Base-by-base conservation (phyloP, 2,113 vertebrate species). In the Bufo bufo region DNA sequence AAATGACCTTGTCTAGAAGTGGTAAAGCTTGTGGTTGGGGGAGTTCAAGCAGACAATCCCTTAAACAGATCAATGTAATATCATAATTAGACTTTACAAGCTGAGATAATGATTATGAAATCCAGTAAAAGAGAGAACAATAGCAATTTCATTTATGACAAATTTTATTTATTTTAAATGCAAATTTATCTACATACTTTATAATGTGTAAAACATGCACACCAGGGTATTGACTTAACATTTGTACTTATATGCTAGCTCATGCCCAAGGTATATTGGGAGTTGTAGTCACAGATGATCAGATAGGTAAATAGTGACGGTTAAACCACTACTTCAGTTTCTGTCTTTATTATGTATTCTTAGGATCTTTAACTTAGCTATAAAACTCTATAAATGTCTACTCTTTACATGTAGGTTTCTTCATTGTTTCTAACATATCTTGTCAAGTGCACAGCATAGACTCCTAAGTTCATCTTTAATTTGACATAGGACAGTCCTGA, bases 401-500 rank as follows among this genome's bases (percentile, higher is more conserved):
- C 9, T 52, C 9, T 52, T 52, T 9, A 63, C 19, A 69, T 69
- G 66, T 77, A 10, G 17, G 47, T 77, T 77, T 77, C 10, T 78
- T 45, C 45, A 63, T 79, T 33, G 33, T 45, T 66, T 5, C 47
- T 92, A 92, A 83, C 84, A 89, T 65, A 96, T 85, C 33, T 93
- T 96, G 92, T 96, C 96, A 90, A 98, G 75, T 63, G 95, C 93
- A 74, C 90, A 86, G 23, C 92, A 94, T 77, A 97, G 90, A 59
- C 91, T 95, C 92, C 93, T 94, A 90, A 97, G 90, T 16, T 96
- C 95, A 6, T 94, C 93, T 89, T 93, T 95, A 72, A 95, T 92
- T 86, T 94, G 92, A 33, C 82, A 85, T 77, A 96, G 89, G 16
- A 89, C 88, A 3, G 89, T 94, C 85, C 95, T 95, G 90, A 96